Evolutionary conservation across 1,140 invertebrate species (phyloP).

Genomic region (Melitaea cinxia): DNA sequence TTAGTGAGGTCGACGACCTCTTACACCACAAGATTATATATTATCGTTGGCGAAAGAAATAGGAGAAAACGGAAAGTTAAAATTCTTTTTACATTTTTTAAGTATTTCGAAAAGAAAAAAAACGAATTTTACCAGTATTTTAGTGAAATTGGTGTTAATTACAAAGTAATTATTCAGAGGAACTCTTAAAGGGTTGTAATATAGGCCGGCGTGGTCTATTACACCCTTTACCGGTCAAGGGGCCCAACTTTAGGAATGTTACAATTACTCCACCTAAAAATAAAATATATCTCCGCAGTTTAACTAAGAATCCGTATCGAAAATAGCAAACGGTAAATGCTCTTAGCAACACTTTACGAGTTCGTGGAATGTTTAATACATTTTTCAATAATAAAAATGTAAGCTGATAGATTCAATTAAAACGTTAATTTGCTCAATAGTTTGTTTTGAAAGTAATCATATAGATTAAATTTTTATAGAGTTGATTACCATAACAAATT

Average conservation of each 20-base stretch:
- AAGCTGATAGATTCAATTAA: background rate
- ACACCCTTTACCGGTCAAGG: slow-evolving; percentile 44
- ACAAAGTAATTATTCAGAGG: slow-evolving; percentile 38
- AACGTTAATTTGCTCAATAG: background rate
- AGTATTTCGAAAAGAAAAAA: background rate
- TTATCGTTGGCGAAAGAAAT: slow-evolving; percentile 4
- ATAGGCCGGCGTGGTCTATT: slow-evolving; percentile 47
- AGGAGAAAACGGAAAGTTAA: background rate
- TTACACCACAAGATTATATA: background rate
- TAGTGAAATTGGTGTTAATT: slow-evolving; percentile 45
- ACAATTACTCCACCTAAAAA: slow-evolving; percentile 59
- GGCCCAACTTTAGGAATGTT: slow-evolving; percentile 52
- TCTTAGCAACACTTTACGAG: slow-evolving; percentile 11
- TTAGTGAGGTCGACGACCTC: slow-evolving; percentile 21
- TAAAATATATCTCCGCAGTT: slow-evolving; percentile 52
- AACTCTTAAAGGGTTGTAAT: slow-evolving; percentile 49
- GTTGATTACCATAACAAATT: too few relatives aligned
- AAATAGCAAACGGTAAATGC: slow-evolving; percentile 35
- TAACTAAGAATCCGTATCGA: slow-evolving; percentile 46
- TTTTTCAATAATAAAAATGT: background rate
- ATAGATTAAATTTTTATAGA: background rate
- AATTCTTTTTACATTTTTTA: slow-evolving; percentile 1
- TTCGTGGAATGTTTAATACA: slow-evolving; percentile 12
- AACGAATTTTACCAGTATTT: slow-evolving; percentile 12
- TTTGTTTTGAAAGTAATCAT: background rate